These are phyloP conservation scores for Cryptocephalus moraei DNA, from an alignment of 2,888 invertebrate species.

Conservation along the genomic window DNA sequence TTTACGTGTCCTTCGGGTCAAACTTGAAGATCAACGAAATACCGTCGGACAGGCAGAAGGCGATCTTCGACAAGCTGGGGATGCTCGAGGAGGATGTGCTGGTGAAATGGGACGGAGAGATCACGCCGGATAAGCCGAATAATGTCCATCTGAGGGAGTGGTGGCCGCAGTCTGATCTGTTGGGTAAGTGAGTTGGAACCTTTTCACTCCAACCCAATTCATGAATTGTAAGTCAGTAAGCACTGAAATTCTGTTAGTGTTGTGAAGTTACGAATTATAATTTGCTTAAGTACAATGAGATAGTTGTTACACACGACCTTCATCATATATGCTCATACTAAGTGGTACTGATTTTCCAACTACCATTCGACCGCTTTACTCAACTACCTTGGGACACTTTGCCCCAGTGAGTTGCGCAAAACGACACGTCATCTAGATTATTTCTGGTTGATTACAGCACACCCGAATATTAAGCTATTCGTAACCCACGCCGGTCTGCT, in stretches of 20 bases:
- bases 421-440: no score
- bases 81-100: conserved; percentile 51
- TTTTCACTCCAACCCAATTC: no score
- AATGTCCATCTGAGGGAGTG: conserved; percentile 34
- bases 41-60: conserved; percentile 40
- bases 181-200: conserved; percentile 35
- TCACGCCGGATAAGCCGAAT: conserved; percentile 22
- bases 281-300: no score
- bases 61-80: conserved; percentile 46
- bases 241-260: no score
- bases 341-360: no score
- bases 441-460: conserved; percentile 29
- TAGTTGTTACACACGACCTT: no score
- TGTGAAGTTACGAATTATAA: no score
- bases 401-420: no score
- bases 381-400: no score
- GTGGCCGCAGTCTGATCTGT: conserved; percentile 32
- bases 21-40: conserved; percentile 46
- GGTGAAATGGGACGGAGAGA: conserved; percentile 52
- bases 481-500: conserved; percentile 50
- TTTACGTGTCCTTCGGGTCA: conserved; percentile 52
- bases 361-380: no score
- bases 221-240: no score
- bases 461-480: conserved; percentile 45
- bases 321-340: no score